Evolutionary conservation across 2,797 vertebrate genomes (phyloP).

Genomic region (Leucoraja ocellata): DNA sequence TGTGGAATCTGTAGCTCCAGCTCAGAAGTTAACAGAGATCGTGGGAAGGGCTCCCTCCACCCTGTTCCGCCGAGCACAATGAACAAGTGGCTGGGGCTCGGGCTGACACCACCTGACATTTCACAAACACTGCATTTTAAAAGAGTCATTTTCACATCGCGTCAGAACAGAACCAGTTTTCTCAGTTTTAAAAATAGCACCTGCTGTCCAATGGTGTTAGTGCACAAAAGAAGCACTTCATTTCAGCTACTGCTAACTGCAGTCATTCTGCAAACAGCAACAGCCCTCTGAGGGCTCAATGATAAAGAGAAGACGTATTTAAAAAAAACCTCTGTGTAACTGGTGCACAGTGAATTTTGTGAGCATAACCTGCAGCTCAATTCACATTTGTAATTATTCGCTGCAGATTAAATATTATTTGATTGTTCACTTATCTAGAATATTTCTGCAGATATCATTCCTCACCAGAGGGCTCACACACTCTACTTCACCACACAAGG

Average conservation of each 20-base stretch:
- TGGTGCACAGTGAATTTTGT: not conserved
- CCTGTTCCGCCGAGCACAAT: not conserved
- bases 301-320: not conserved
- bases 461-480: not conserved
- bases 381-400: not conserved
- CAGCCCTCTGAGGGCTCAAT: not conserved
- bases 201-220: not conserved
- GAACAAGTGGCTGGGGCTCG: not conserved
- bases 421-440: not conserved
- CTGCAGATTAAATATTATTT: not conserved
- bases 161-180: not conserved
- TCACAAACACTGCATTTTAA: not conserved
- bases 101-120: not conserved
- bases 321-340: not conserved
- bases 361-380: not conserved
- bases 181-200: conserved; percentile 26
- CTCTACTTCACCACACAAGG: not conserved
- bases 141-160: not conserved
- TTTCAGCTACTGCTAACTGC: conserved; percentile 1
- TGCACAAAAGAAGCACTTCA: conserved; percentile 8
- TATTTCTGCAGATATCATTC: not conserved
- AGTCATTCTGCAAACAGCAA: conserved; percentile 4
- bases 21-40: not conserved
- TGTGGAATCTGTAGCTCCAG: not conserved
- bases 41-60: not conserved